These are phyloP conservation scores for Orussus abietinus DNA, from an alignment of 1,140 invertebrate species.

Conservation along the genomic window DNA sequence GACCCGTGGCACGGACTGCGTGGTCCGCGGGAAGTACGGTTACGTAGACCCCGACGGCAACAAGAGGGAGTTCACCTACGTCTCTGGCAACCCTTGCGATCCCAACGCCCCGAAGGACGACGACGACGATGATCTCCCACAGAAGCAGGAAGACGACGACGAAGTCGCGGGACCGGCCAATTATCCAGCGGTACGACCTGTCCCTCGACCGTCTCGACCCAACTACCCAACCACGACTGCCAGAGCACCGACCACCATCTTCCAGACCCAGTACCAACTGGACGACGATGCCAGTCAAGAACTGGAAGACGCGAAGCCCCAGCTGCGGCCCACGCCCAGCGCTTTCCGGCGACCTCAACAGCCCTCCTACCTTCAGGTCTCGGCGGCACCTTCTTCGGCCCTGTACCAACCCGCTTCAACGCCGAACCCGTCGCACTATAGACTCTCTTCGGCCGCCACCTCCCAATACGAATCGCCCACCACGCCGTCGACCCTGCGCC, in stretches of 20 bases:
- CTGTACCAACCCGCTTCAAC: slow-evolving; percentile 54
- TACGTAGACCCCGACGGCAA: slow-evolving; percentile 86
- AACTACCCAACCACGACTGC: slow-evolving; percentile 52
- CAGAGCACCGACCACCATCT: slow-evolving; percentile 60
- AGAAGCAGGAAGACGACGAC: slow-evolving; percentile 56
- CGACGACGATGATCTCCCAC: slow-evolving; percentile 59
- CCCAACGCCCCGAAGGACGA: slow-evolving; percentile 71
- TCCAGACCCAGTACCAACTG: slow-evolving; percentile 63
- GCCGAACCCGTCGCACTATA: slow-evolving; percentile 26
- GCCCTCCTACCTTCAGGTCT: slow-evolving; percentile 30
- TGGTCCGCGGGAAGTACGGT: slow-evolving; percentile 83
- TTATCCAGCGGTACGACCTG: slow-evolving; percentile 59
- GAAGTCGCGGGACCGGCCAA: slow-evolving; percentile 62
- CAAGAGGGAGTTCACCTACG: slow-evolving; percentile 82
- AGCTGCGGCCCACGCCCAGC: slow-evolving; percentile 31
- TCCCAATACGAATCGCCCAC: slow-evolving; percentile 39
- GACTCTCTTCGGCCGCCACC: slow-evolving; percentile 16
- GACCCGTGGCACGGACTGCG: slow-evolving; percentile 79
- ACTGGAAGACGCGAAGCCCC: slow-evolving; percentile 52
- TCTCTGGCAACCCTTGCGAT: slow-evolving; percentile 86
- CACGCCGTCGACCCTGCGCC: slow-evolving; percentile 32
- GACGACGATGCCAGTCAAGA: slow-evolving; percentile 59
- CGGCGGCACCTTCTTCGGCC: slow-evolving; percentile 25
- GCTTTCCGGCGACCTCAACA: slow-evolving; percentile 36
- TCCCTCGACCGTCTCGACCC: slow-evolving; percentile 43